A percentile compares a stretch with the other conserved stretches of the same genome.
Conservation (phyloP, 2,888 invertebrate species). For the Trissoscelio sp. region DNA sequence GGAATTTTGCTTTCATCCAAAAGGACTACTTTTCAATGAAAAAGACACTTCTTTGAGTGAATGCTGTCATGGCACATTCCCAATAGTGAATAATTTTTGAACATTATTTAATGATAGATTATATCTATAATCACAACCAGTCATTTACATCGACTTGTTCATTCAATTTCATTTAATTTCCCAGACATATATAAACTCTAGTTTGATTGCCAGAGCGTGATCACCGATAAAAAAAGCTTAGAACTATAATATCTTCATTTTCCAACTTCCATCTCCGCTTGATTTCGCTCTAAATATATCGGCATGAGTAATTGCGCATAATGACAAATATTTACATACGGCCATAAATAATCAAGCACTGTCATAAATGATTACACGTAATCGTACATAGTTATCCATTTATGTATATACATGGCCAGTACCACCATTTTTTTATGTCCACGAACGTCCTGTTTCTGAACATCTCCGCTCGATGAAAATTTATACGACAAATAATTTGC, state of each 20-base stretch:
- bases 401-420: conserved; percentile 32
- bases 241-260: conserved; percentile 33
- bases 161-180: neutral
- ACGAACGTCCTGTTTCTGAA: conserved; percentile 32
- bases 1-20: too few species aligned
- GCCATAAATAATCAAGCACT: conserved; percentile 40
- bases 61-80: too few species aligned
- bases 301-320: conserved; percentile 36
- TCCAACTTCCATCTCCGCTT: neutral
- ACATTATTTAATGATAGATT: too few species aligned
- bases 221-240: neutral
- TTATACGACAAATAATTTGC: conserved; percentile 44
- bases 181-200: neutral
- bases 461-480: conserved; percentile 45
- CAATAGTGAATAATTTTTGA: too few species aligned
- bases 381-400: conserved; percentile 53
- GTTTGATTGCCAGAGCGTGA: too few species aligned
- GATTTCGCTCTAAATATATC: conserved; percentile 29
- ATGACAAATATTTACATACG: conserved; percentile 59
- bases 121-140: too few species aligned
- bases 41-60: too few species aligned
- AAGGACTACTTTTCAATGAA: too few species aligned
- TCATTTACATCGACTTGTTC: too few species aligned
- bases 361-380: conserved; percentile 52
- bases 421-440: conserved; percentile 22